A percentile compares a stretch with the other conserved stretches of the same genome.
These are phyloP conservation scores for Hypsopygia costalis DNA, from an alignment of 2,888 invertebrate species.

Conservation along the genomic window DNA sequence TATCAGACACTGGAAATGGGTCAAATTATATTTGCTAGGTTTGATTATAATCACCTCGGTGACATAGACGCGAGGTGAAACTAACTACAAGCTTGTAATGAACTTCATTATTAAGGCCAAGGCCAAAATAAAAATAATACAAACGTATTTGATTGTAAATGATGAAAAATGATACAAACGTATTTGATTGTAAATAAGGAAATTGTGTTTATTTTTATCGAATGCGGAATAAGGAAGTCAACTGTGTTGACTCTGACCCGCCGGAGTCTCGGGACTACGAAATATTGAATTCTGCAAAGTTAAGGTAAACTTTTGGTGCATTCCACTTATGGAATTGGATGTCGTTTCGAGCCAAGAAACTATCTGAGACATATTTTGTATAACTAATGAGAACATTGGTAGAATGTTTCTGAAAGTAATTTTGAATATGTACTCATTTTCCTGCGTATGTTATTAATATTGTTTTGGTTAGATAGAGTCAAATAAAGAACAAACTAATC, in stretches of 20 bases:
- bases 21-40: no score
- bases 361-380: slow-evolving; percentile 7
- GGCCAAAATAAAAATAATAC: no score
- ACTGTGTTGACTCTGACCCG: slow-evolving; percentile 30
- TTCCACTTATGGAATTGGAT: slow-evolving; percentile 51
- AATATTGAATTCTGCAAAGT: slow-evolving; percentile 58
- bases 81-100: no score
- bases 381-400: slow-evolving; percentile 6
- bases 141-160: no score
- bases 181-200: no score
- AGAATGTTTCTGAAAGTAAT: neutral
- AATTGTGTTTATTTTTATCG: slow-evolving; percentile 7
- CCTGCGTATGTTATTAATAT: neutral
- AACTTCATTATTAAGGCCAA: no score
- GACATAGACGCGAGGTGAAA: no score
- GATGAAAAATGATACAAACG: no score
- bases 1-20: no score
- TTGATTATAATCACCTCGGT: no score
- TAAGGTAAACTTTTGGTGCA: slow-evolving; percentile 33
- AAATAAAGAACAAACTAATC: no score
- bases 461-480: no score
- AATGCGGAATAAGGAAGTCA: slow-evolving; percentile 20
- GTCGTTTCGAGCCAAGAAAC: slow-evolving; percentile 28
- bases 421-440: neutral
- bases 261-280: slow-evolving; percentile 21